Base-by-base conservation (phyloP, 1,140 invertebrate species). In the Sycobia sp. region DNA sequence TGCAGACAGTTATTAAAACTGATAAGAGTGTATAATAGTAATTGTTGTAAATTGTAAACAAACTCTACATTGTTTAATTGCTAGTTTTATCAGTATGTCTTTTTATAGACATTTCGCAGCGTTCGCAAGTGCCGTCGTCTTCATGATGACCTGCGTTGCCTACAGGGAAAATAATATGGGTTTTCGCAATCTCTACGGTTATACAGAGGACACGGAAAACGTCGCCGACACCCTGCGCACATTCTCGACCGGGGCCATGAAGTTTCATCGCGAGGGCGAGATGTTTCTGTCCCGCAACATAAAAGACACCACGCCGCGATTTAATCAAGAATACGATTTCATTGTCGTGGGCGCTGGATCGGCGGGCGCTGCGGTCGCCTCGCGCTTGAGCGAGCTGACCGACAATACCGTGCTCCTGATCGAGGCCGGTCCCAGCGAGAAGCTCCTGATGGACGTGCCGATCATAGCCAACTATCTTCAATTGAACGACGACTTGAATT, bases 401-500 rank as follows among this genome's bases (percentile, higher is more conserved):
- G 59, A 59, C 7, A 79, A 64, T 77, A 83, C 14, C 56, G 84
- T 83, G 44, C 80, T 83, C 57, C 84, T 88, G 60, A 76, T 84
- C 64, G 91, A 93, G 82, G 91, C 90, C 4, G 91, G 91, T 1
- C 86, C 85, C 0, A 87, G 90, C 75, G 90, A 92, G 66, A 86
- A 74, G 87, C 87, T 10, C 83, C 86, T 88, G n/a, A 90, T 90
- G 89, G 88, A 90, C 68, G 81, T 91, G 4, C 89, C 89, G 0
- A 70, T 90, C 0, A 36, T 88, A 5, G 87, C 85, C 0, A 86
- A 86, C 49, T 84, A 85, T 59, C 67, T 90, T 10, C 89, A 91
- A 59, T 80, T 83, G 38, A 82, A 82, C 2, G 70, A 76, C 25
- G 84, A 80, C 47, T 85, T 88, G 3, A 86, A 88, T 70, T 88